Conservation (phyloP, 2,888 invertebrate species). For the Amphimallon solstitiale region DNA sequence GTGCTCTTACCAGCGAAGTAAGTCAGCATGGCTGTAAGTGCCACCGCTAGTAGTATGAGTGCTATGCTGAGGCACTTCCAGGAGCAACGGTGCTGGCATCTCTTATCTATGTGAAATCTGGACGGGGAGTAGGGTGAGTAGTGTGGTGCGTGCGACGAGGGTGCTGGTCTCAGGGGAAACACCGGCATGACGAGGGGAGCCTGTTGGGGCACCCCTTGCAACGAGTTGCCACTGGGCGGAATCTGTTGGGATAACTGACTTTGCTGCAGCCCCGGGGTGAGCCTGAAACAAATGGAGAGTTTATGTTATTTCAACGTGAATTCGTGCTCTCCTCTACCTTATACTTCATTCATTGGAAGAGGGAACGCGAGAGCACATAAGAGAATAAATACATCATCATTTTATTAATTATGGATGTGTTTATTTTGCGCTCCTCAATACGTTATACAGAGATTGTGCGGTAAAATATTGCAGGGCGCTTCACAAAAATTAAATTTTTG, state of each 20-base stretch:
- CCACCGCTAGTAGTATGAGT: constrained; percentile 89
- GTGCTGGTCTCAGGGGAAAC: constrained; percentile 78
- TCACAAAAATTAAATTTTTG: no score
- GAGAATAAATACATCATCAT: no score
- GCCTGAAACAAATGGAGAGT: constrained; percentile 60
- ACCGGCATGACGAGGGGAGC: constrained; percentile 88
- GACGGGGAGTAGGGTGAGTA: constrained; percentile 92
- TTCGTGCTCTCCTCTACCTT: not conserved
- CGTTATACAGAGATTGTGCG: no score
- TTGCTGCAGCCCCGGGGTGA: constrained; percentile 66
- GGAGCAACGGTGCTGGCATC: constrained; percentile 92
- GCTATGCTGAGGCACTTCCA: constrained; percentile 97
- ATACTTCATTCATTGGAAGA: no score
- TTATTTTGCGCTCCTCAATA: no score
- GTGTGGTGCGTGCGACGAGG: constrained; percentile 75
- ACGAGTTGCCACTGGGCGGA: constrained; percentile 72
- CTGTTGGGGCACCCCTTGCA: constrained; percentile 71
- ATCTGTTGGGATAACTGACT: constrained; percentile 68
- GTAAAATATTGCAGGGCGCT: no score
- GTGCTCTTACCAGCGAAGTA: constrained; percentile 87
- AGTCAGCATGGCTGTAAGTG: constrained; percentile 91
- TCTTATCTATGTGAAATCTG: constrained; percentile 93
- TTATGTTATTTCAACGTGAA: constrained; percentile 13
- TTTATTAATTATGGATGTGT: no score
- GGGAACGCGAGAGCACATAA: no score